phyloP scores from a whole-genome alignment of 2,797 vertebrate genomes.

The Pseudocheirus occidentalis region DNA sequence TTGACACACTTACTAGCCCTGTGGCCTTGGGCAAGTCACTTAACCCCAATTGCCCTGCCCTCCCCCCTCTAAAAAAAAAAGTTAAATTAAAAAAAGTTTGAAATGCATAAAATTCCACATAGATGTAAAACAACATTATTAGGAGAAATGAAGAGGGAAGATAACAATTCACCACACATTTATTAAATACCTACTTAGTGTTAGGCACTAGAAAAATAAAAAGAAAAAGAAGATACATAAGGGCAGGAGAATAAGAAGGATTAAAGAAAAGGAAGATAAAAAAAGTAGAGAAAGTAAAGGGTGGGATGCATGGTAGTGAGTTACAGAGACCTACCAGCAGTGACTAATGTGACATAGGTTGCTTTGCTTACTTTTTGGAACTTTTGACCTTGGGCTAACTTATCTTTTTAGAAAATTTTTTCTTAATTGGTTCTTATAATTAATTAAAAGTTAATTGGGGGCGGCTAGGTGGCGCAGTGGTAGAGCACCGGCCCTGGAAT shows the following conservation, averaged over 20 bases:
- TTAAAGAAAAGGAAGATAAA: not conserved
- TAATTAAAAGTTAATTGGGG: constrained; percentile 43
- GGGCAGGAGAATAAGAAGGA: constrained; percentile 5
- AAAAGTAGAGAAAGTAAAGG: not conserved
- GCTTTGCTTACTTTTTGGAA: not conserved
- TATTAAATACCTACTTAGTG: not conserved
- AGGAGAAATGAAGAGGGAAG: constrained; percentile 37
- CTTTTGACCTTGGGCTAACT: not conserved
- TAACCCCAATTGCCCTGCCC: no score
- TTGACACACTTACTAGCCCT: no score
- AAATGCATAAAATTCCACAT: constrained; percentile 36
- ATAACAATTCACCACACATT: not conserved
- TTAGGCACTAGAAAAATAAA: not conserved
- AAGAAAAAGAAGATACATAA: not conserved
- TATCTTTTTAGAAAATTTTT: constrained; percentile 13
- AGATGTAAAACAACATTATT: constrained; percentile 26
- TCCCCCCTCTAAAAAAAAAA: no score
- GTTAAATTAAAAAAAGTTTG: not conserved
- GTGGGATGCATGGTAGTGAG: not conserved
- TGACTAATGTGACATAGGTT: not conserved
- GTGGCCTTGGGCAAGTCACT: no score
- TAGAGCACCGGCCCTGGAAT: no score
- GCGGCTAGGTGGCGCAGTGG: no score
- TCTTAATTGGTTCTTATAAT: not conserved
- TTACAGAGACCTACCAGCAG: not conserved